Conservation (phyloP, 2,113 vertebrate species). For the Hylia prasina region DNA sequence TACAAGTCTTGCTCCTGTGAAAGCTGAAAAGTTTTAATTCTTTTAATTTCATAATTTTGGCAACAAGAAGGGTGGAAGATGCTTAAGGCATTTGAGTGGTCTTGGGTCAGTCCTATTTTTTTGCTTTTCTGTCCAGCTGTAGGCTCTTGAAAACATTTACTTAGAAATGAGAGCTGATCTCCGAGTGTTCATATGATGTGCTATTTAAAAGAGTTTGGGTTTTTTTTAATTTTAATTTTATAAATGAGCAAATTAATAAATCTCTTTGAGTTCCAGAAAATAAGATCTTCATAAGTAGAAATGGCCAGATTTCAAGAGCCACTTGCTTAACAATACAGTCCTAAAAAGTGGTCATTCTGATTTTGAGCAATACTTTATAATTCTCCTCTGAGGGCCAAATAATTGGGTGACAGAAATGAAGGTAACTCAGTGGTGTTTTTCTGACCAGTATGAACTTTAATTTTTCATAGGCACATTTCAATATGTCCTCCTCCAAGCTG, state of each 20-base stretch:
- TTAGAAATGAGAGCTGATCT: neutral
- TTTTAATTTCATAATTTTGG: neutral
- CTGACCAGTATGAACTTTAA: neutral
- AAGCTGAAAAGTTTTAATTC: neutral
- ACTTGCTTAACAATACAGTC: neutral
- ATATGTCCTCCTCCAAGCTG: neutral
- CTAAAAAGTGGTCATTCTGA: neutral
- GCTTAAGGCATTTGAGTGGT: neutral
- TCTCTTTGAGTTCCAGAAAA: neutral
- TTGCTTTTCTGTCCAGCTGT: neutral
- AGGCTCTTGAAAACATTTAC: neutral
- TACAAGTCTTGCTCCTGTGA: neutral
- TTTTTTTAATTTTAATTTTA: neutral
- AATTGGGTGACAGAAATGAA: neutral
- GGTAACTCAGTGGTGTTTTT: neutral
- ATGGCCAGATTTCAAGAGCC: neutral
- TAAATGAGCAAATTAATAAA: neutral
- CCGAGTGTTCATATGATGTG: neutral
- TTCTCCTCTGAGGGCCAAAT: neutral
- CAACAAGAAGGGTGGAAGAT: neutral
- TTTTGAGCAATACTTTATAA: neutral
- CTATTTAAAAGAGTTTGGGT: neutral
- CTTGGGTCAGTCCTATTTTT: neutral
- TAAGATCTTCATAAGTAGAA: neutral
- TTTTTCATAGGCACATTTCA: constrained; percentile 6